These are phyloP conservation scores for Sturnira hondurensis DNA, from an alignment of 2,113 vertebrate genomes.

Conservation along the genomic window DNA sequence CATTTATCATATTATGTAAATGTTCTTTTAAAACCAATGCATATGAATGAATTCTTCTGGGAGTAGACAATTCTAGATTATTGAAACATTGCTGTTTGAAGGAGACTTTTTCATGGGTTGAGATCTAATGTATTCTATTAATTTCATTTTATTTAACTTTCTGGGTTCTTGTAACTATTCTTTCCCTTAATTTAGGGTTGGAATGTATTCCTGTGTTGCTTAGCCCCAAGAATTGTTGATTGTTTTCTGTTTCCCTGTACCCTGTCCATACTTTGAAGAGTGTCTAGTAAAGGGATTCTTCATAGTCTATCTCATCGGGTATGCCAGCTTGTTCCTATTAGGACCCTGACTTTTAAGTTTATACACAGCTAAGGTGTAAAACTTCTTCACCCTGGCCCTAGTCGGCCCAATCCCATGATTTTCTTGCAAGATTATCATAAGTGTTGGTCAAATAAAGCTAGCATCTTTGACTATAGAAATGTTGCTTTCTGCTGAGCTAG, in stretches of 20 bases:
- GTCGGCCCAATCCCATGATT: neutral
- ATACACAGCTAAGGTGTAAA: neutral
- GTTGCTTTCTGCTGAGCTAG: neutral
- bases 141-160: neutral
- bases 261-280: neutral
- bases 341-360: neutral
- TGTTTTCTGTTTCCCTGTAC: neutral
- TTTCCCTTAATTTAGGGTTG: neutral
- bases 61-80: slow-evolving; percentile 37
- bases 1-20: slow-evolving; percentile 73
- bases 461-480: neutral
- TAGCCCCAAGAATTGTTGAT: neutral
- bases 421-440: neutral
- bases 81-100: slow-evolving; percentile 50
- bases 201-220: neutral
- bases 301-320: neutral
- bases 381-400: neutral
- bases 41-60: slow-evolving; percentile 48
- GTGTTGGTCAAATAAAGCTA: neutral
- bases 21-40: slow-evolving; percentile 60
- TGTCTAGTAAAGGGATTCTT: neutral
- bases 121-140: neutral
- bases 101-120: slow-evolving; percentile 20
- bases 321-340: neutral
- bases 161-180: neutral